phyloP scores from a whole-genome alignment of 2,888 invertebrate genomes.

The Phlogophora meticulosa region DNA sequence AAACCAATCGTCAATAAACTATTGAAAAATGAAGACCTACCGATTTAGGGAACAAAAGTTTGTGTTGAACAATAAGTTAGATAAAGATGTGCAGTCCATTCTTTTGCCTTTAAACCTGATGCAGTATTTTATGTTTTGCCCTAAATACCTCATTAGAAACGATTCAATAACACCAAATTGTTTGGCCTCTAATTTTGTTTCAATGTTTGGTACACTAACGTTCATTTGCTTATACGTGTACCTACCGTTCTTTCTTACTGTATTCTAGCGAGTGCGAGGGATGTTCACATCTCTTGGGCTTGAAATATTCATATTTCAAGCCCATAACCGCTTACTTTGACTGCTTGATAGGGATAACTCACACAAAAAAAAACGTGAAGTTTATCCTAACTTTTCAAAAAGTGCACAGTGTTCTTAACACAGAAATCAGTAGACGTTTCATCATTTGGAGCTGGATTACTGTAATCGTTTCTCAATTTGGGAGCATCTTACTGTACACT shows the following conservation, averaged over 20 bases:
- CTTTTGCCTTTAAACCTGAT: conserved; percentile 34
- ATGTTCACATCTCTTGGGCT: no score
- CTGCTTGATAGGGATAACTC: background rate
- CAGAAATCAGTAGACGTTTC: background rate
- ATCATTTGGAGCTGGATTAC: conserved; percentile 29
- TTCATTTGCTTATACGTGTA: background rate
- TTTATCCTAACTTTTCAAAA: conserved; percentile 19
- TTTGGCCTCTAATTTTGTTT: background rate
- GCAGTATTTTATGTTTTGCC: conserved; percentile 24
- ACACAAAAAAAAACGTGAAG: background rate
- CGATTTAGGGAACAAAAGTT: background rate
- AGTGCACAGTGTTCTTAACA: conserved; percentile 26
- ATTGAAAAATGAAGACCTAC: no score
- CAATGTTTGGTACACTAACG: conserved; percentile 5
- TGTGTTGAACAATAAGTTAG: conserved; percentile 10
- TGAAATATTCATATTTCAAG: background rate
- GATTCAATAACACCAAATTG: conserved; percentile 20
- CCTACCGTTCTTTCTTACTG: background rate
- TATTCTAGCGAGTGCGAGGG: no score
- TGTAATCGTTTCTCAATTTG: background rate
- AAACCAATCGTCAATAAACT: no score
- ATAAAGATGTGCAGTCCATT: conserved; percentile 31
- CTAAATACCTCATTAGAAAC: conserved; percentile 31
- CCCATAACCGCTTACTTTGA: background rate
- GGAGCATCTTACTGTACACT: background rate